Conservation (phyloP, 2,888 invertebrate genomes). For the Anarsia innoxiella region DNA sequence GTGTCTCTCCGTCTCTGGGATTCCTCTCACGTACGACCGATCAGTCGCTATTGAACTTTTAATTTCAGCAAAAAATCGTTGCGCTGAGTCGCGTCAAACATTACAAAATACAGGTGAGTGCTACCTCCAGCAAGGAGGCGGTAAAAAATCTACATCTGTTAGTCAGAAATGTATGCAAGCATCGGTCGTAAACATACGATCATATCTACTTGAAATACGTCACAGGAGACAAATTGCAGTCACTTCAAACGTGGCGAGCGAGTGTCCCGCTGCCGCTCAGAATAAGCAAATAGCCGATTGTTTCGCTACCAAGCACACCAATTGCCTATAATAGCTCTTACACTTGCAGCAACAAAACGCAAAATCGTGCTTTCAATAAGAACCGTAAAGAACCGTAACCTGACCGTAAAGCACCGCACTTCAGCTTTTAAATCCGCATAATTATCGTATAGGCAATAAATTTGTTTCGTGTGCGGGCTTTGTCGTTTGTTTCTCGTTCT, state of each 20-base stretch:
- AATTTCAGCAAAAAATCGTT: conserved; percentile 58
- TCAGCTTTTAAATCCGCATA: conserved; percentile 62
- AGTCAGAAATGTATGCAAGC: conserved; percentile 58
- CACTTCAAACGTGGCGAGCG: conserved; percentile 60
- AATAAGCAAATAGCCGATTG: conserved; percentile 57
- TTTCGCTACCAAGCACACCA: conserved; percentile 34
- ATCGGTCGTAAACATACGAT: conserved; percentile 55
- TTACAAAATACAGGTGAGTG: conserved; percentile 59
- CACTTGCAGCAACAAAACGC: conserved; percentile 41
- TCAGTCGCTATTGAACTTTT: conserved; percentile 57
- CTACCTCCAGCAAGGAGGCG: conserved; percentile 48
- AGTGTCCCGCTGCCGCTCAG: conserved; percentile 41
- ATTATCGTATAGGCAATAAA: conserved; percentile 68
- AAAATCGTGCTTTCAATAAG: conserved; percentile 40
- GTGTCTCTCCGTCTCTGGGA: conserved; percentile 17
- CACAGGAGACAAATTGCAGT: conserved; percentile 67
- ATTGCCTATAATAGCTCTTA: conserved; percentile 37
- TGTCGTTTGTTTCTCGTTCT: conserved; percentile 33
- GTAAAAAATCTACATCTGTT: conserved; percentile 63
- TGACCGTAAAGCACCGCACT: conserved; percentile 54
- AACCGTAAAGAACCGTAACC: conserved; percentile 53
- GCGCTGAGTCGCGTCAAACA: conserved; percentile 49
- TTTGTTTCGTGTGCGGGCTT: conserved; percentile 42
- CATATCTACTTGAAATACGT: conserved; percentile 68
- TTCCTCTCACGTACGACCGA: conserved; percentile 44